These are phyloP conservation scores for Pachyseris speciosa DNA, from an alignment of 64 coral and sea anemone species.

Conservation along the genomic window DNA sequence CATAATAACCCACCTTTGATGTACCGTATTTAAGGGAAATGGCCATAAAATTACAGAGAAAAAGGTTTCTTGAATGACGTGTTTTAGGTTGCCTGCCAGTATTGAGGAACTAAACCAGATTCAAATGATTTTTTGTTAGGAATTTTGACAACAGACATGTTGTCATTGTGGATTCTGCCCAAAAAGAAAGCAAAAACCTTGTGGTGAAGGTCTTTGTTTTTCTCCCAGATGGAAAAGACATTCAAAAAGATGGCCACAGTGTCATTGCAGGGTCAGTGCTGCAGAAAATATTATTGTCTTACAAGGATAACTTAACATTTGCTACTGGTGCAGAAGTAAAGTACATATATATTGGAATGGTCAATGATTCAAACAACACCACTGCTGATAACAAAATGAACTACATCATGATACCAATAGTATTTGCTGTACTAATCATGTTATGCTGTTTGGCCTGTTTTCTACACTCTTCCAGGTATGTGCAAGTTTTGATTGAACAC, in stretches of 20 bases:
- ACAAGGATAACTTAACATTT: constrained; percentile 1
- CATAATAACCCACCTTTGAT: no score
- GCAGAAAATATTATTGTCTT: not conserved
- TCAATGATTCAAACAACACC: not conserved
- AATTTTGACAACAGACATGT: not conserved
- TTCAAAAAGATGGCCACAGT: constrained; percentile 6
- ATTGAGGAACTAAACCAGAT: no score
- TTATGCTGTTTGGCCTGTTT: constrained; percentile 42
- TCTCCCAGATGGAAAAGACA: constrained; percentile 48
- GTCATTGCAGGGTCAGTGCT: constrained; percentile 6
- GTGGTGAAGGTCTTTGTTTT: not conserved
- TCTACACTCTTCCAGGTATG: constrained; percentile 35
- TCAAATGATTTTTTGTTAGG: constrained; percentile 11
- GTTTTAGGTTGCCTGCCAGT: no score
- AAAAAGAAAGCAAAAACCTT: constrained; percentile 41
- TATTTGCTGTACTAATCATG: constrained; percentile 31
- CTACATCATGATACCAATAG: constrained; percentile 56
- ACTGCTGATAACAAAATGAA: constrained; percentile 26
- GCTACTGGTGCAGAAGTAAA: constrained; percentile 26
- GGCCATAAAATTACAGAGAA: no score
- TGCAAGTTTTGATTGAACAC: no score
- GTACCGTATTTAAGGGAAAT: no score
- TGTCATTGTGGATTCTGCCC: not conserved
- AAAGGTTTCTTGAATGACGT: no score
- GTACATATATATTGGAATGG: not conserved